phyloP scores from a whole-genome alignment of 1,140 invertebrate genomes.

The Trypoxylus dichotomus region DNA sequence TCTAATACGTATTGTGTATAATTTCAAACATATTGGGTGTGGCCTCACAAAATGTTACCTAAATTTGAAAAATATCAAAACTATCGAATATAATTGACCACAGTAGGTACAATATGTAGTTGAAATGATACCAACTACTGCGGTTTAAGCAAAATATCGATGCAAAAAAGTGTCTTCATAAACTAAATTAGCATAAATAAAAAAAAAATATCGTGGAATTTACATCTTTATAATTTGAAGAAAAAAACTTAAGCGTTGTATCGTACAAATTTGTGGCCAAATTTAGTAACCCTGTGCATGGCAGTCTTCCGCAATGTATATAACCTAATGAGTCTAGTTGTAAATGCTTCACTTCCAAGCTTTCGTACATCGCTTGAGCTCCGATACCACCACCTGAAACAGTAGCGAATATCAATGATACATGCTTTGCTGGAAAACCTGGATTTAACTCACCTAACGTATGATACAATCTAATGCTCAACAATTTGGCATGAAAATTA shows the following conservation, averaged over 20 bases:
- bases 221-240: constrained; percentile 85
- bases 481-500: constrained; percentile 77
- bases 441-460: constrained; percentile 60
- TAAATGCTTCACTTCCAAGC: constrained; percentile 90
- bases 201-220: constrained; percentile 41
- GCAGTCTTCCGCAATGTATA: constrained; percentile 74
- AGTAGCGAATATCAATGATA: background rate
- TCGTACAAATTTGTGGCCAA: constrained; percentile 67
- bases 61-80: no score
- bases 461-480: constrained; percentile 74
- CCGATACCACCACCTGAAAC: constrained; percentile 66
- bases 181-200: background rate
- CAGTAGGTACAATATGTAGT: no score
- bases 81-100: no score
- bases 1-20: no score
- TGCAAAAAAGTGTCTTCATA: background rate
- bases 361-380: constrained; percentile 67
- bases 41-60: no score
- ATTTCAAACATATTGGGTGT: no score
- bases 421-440: background rate
- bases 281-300: constrained; percentile 68
- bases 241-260: constrained; percentile 81
- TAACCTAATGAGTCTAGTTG: constrained; percentile 91
- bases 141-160: no score
- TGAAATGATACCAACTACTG: no score